Conservation (phyloP, 1,140 invertebrate genomes). For the Sesamia nonagrioides region DNA sequence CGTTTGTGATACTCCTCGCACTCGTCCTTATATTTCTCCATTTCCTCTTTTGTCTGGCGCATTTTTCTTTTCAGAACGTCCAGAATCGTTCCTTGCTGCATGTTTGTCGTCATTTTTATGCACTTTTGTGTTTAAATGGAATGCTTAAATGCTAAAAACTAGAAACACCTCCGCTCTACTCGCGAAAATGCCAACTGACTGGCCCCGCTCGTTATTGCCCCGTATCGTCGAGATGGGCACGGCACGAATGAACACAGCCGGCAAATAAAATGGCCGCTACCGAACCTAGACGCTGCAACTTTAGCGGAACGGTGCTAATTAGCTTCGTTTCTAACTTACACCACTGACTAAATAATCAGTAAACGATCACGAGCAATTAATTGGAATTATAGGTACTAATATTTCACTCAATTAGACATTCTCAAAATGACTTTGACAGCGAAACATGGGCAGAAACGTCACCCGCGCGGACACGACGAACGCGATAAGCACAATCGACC, state of each 20-base stretch:
- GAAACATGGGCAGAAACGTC: conserved; percentile 73
- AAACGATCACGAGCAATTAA: conserved; percentile 56
- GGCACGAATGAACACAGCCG: conserved; percentile 85
- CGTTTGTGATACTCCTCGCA: conserved; percentile 97
- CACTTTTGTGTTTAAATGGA: conserved; percentile 81
- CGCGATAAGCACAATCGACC: conserved; percentile 62
- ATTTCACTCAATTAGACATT: conserved; percentile 68
- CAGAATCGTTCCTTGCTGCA: conserved; percentile 94
- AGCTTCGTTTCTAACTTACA: conserved; percentile 36
- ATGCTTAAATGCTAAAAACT: conserved; percentile 83
- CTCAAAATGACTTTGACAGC: conserved; percentile 75
- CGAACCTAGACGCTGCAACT: conserved; percentile 72
- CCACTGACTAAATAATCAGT: conserved; percentile 50
- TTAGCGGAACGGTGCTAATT: conserved; percentile 74
- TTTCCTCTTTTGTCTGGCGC: conserved; percentile 98
- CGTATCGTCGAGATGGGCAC: conserved; percentile 84
- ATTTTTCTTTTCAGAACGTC: conserved; percentile 99
- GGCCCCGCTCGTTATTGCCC: conserved; percentile 78
- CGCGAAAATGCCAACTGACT: conserved; percentile 87
- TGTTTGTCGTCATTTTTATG: conserved; percentile 94
- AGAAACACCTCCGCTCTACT: conserved; percentile 83
- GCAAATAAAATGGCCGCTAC: conserved; percentile 87
- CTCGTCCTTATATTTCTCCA: conserved; percentile 98
- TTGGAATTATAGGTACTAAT: conserved; percentile 61
- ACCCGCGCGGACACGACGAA: conserved; percentile 56